Base-by-base conservation (phyloP, 2,888 invertebrate genomes). In the Diabrotica balteata region DNA sequence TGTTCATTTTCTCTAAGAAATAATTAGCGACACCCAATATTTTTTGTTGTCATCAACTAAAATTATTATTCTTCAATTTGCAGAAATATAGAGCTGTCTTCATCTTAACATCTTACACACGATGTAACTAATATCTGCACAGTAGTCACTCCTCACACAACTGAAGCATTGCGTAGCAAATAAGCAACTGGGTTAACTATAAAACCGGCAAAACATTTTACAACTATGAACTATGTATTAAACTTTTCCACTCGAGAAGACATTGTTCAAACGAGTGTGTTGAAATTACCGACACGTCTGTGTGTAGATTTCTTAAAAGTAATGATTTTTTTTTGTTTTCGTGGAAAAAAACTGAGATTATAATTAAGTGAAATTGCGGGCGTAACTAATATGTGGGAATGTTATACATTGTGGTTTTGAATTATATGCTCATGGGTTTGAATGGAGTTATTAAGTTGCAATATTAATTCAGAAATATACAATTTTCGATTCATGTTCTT, bases 381-480 rank as follows among this genome's bases (percentile, higher is more conserved):
- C 62, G 54, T 54, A 62, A 62, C 62, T 62, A 62, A 62, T 62
- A 62, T 62, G 62, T 62, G 62, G 55, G 62, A 62, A 62, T 62
- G 42, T 49, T 62, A 22, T 52, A 62, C 62, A 62, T 55, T 52
- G 54, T 55, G 62, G 54, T 62, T 54, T 54, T 62, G 47, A 62
- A 54, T 62, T 47, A 62, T 55, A 54, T 58, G 46, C 58, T 54
- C n/a, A 47, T 53, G 51, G 61, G 32, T 32, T 58, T 7, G 45
- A 7, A 53, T 10, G 22, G 9, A 32, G 42, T 42, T 42, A 53
- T 2, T 51, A 22, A 51, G 32, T 32, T 32, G 32, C 32, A 32
- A 32, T 2, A 32, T 32, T 32, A 32, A 32, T 32, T 32, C 0
- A 32, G 4, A 32, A 4, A 32, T 32, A 32, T 32, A 32, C 32